These are phyloP conservation scores for Euglossa dilemma DNA, from an alignment of 1,140 invertebrate species.

Conservation along the genomic window DNA sequence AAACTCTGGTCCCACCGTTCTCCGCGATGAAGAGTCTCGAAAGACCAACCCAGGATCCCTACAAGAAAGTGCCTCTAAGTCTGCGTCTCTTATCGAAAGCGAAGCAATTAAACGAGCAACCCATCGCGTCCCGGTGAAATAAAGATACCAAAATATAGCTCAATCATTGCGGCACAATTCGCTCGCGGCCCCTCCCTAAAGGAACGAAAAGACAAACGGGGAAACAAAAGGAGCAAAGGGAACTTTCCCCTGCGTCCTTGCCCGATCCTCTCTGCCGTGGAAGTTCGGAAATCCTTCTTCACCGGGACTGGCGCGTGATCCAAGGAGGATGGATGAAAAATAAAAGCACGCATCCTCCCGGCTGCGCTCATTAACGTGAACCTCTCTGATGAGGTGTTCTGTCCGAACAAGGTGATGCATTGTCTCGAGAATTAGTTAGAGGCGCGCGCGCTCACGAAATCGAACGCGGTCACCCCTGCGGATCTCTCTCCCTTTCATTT, in stretches of 20 bases:
- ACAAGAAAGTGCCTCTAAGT: no score
- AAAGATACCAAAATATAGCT: neutral
- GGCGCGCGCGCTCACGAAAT: conserved; percentile 45
- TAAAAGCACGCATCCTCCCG: conserved; percentile 26
- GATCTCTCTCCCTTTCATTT: conserved; percentile 47
- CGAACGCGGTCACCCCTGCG: conserved; percentile 36
- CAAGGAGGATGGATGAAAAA: conserved; percentile 41
- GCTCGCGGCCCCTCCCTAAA: neutral
- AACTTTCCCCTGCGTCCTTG: no score
- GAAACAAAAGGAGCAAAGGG: neutral
- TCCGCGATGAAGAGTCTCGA: neutral
- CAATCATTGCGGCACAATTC: neutral
- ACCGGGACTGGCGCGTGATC: neutral
- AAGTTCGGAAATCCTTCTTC: conserved; percentile 7
- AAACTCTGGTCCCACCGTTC: no score
- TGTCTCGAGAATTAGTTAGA: conserved; percentile 67
- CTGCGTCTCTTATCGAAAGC: neutral
- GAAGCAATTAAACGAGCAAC: neutral
- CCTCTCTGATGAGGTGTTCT: conserved; percentile 61
- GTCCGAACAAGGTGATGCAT: conserved; percentile 66
- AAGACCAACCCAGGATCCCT: neutral
- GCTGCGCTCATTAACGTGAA: conserved; percentile 53
- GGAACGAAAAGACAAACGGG: neutral
- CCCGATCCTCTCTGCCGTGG: no score
- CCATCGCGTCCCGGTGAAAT: neutral